Percentiles rank a stretch among this genome's conserved stretches.
phyloP scores from a whole-genome alignment of 2,797 vertebrate genomes.

The Hemibagrus guttatus region DNA sequence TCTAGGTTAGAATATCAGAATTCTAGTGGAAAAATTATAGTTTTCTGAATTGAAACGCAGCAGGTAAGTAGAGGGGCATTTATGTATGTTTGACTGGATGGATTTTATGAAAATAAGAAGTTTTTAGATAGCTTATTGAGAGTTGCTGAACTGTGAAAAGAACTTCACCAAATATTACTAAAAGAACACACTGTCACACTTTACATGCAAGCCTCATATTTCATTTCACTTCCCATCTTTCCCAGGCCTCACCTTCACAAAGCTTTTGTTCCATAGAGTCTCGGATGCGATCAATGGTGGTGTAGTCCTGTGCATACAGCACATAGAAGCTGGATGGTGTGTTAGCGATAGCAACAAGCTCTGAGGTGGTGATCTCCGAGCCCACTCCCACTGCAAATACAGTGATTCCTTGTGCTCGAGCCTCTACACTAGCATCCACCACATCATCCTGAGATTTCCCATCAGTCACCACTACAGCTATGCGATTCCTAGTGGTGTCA shows the following conservation, averaged over 20 bases:
- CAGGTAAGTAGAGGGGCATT: background rate
- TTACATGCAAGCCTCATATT: background rate
- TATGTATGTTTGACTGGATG: background rate
- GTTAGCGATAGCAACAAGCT: constrained; percentile 79
- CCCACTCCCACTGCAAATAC: constrained; percentile 83
- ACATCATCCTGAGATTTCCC: constrained; percentile 84
- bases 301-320: constrained; percentile 80
- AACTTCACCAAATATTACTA: background rate
- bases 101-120: background rate
- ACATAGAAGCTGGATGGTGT: constrained; percentile 76
- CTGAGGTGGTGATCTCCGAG: constrained; percentile 76
- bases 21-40: background rate
- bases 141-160: background rate
- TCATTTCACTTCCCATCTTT: background rate
- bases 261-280: constrained; percentile 82
- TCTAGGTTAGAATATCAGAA: background rate
- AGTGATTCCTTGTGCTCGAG: constrained; percentile 71
- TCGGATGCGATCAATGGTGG: constrained; percentile 75
- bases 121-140: background rate
- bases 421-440: constrained; percentile 74
- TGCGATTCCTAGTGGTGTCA: constrained; percentile 75
- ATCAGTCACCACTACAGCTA: constrained; percentile 80
- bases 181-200: background rate
- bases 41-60: background rate
- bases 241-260: constrained; percentile 74